A percentile compares a stretch with the other conserved stretches of the same genome.
Evolutionary conservation across 2,113 vertebrate genomes (phyloP).

Genomic region (Aspidoscelis tigris): DNA sequence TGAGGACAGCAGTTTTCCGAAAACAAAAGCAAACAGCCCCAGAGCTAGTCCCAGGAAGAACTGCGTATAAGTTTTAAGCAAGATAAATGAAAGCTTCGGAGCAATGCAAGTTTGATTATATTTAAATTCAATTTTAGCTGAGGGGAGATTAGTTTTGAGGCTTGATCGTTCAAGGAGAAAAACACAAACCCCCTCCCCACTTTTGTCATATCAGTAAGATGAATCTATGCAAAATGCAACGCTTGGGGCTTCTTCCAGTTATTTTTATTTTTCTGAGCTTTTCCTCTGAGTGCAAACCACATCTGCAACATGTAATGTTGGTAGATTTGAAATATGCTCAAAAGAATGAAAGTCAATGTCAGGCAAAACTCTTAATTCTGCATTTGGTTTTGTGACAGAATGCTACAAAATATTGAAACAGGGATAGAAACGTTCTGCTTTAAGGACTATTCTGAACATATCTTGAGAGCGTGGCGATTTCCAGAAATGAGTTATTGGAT

Average conservation of each 20-base stretch:
- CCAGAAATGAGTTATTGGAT: too few relatives aligned
- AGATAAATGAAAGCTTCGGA: constrained; percentile 53
- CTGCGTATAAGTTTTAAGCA: constrained; percentile 50
- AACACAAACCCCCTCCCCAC: constrained; percentile 14
- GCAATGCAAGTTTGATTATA: constrained; percentile 45
- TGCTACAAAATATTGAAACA: neutral
- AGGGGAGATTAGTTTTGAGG: constrained; percentile 60
- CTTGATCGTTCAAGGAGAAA: constrained; percentile 26
- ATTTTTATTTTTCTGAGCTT: neutral
- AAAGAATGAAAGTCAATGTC: neutral
- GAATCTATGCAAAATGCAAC: constrained; percentile 10
- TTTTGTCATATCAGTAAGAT: constrained; percentile 17
- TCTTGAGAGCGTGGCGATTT: too few relatives aligned
- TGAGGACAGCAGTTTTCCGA: constrained; percentile 26
- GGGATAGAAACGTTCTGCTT: neutral
- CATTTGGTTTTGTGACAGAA: neutral
- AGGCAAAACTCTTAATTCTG: neutral
- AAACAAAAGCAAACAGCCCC: constrained; percentile 36
- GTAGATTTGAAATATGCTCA: neutral
- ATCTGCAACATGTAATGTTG: neutral
- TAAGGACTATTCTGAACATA: neutral
- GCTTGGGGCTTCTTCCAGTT: neutral
- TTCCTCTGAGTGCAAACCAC: neutral
- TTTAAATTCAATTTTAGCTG: constrained; percentile 54
- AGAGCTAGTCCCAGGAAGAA: neutral